Evolutionary conservation across 2,797 vertebrate species (phyloP), one percentile per base, ranked within the genome.

Genomic region (Caiman crocodilus): DNA sequence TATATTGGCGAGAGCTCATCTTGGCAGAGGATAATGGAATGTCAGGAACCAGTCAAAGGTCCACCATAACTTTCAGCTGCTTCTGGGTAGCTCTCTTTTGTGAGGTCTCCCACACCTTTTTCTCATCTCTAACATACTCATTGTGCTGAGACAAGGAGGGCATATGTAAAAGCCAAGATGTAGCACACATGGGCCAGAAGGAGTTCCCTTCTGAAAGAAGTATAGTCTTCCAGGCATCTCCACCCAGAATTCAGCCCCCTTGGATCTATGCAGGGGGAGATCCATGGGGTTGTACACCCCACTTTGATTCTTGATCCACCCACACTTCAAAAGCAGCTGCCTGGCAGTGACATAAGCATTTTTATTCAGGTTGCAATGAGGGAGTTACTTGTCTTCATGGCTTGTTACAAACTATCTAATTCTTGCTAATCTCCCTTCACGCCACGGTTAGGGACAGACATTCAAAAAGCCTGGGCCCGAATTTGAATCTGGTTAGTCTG

Each of bases 31-130:
- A 55, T 20, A 3, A 67, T 16, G 16, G 10, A 20, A 30, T 32
- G 16, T 16, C 65, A 32, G 14, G 13, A 1, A 0, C 5, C 42
- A 7, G 5, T 17, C 25, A 12, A 16, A 4, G 14, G 55, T 73
- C 55, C 56, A 15, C 65, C 5, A 76, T 1, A 1, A 4, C 14
- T 76, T 35, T 42, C 21, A 3, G 2, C 6, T 2, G 64, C 63
- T 28, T 8, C 55, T 88, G n/a, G 2, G 23, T 42, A 42, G 42
- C 42, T 42, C 42, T 42, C 42, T 42, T 42, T 42, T 42, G 64
- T 18, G 17, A 32, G 65, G 32, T 16, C 32, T 30, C 30, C 3
- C 35, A 35, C 11, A 69, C 10, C 67, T 35, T 23, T 21, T 69
- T 4, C 20, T 6, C 17, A 13, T 21, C 65, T 14, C 25, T 28